Evolutionary conservation across 2,888 invertebrate genomes (phyloP), one percentile per base, ranked within the genome.

Genomic region (Kuschelorhynchus macadamiae): DNA sequence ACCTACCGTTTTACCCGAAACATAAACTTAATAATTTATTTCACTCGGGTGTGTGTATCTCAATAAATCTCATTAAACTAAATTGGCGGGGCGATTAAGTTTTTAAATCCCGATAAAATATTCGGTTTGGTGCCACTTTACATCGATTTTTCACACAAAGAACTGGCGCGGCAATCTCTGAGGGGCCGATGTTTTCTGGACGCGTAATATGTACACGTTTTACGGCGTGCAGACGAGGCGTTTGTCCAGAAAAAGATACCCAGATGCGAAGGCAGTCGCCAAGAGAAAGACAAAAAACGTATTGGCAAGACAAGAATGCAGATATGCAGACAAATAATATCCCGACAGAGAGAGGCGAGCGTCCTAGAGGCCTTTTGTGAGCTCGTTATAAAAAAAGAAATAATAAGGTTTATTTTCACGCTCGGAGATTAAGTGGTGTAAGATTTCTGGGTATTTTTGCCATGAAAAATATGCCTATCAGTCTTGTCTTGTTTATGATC

Each of bases 101-200:
- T 21, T 47, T 61, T 59, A 65, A 59, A 55, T 46, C 30, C 41
- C 53, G 46, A 62, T 61, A 57, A 68, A 63, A 63, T 68, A 63
- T 68, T 56, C 59, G 63, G 52, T 56, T 67, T 18, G 61, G 61
- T 62, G 56, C 67, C 61, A 56, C 59, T 67, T 68, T 63, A 57
- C 62, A 68, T 68, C 68, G 68, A 68, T 68, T 68, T 68, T 68
- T 68, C 62, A 56, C 63, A 68, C 68, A 68, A 68, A 68, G 68
- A 68, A 62, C 62, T 57, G 44, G 61, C 52, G 63, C 57, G 68
- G 63, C 55, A 46, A 63, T 68, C n/a, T n/a, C 47, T 46, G 46
- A 55, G 41, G 41, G 46, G 46, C 47, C 63, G 57, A 63, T 49
- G 68, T 68, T 68, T 68, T 68, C 68, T 63, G 68, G 63, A 68